phyloP scores from a whole-genome alignment of 2,797 vertebrate genomes.

The Pangasius mekongensis region DNA sequence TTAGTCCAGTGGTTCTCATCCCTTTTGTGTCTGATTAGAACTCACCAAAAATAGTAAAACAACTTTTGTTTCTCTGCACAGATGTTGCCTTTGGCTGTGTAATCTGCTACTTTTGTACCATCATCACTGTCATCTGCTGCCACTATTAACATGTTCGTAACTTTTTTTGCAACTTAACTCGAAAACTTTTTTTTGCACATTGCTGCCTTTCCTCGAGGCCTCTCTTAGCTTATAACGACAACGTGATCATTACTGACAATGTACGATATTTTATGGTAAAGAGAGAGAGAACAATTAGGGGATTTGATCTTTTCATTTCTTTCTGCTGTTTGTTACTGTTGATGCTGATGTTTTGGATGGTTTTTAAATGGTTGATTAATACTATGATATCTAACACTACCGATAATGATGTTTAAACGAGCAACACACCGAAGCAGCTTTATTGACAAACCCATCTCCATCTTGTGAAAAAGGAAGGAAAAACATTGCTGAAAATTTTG shows the following conservation, averaged over 20 bases:
- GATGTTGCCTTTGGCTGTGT: too few relatives aligned
- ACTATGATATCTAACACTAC: background rate
- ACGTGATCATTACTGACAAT: background rate
- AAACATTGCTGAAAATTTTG: slow-evolving; percentile 41
- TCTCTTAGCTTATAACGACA: background rate
- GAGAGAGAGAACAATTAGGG: background rate
- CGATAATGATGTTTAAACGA: slow-evolving; percentile 26
- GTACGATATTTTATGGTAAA: background rate
- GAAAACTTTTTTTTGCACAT: background rate
- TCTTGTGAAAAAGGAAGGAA: slow-evolving; percentile 16
- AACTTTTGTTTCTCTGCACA: background rate
- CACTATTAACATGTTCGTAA: background rate
- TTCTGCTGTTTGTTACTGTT: background rate
- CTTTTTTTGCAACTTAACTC: background rate
- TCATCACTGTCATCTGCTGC: background rate
- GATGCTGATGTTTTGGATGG: background rate
- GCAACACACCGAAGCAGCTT: background rate
- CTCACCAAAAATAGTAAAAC: background rate
- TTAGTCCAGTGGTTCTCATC: background rate
- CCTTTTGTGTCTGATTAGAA: background rate
- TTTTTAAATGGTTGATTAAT: background rate
- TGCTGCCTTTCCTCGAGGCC: too few relatives aligned
- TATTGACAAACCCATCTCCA: slow-evolving; percentile 10
- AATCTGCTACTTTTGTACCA: background rate
- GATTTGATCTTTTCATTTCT: background rate